phyloP scores from a whole-genome alignment of 2,888 invertebrate genomes.

The Lasioglossum figueresi region DNA sequence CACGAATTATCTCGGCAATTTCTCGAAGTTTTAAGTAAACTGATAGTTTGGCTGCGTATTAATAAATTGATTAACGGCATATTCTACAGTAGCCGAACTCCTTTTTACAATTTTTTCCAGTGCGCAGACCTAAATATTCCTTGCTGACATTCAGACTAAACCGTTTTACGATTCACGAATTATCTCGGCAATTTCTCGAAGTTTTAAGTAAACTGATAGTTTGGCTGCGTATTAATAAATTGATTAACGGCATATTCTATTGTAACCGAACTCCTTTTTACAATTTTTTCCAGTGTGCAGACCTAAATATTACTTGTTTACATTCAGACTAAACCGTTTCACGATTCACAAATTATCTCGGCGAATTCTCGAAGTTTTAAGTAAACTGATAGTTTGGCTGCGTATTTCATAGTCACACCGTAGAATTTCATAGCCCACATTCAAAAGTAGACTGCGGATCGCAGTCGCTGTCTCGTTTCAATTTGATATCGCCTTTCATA shows the following conservation, averaged over 20 bases:
- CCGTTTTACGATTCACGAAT: too few relatives aligned
- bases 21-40: not conserved
- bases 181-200: not conserved
- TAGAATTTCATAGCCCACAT: not conserved
- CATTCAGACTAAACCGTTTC: too few relatives aligned
- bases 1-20: not conserved
- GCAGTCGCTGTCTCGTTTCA: not conserved
- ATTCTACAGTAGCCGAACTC: too few relatives aligned
- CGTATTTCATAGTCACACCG: not conserved
- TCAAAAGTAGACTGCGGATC: not conserved
- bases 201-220: not conserved
- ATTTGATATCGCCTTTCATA: not conserved
- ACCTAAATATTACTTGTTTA: too few relatives aligned
- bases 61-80: too few relatives aligned
- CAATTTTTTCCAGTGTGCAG: too few relatives aligned
- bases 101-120: too few relatives aligned
- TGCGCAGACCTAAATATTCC: too few relatives aligned
- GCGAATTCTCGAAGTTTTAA: not conserved
- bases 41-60: not conserved
- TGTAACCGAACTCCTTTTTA: too few relatives aligned
- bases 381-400: not conserved
- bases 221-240: not conserved
- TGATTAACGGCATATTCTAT: too few relatives aligned
- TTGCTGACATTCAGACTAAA: too few relatives aligned
- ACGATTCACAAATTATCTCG: too few relatives aligned